These are phyloP conservation scores for Grantiella picta DNA, from an alignment of 2,113 vertebrate species.

Conservation along the genomic window DNA sequence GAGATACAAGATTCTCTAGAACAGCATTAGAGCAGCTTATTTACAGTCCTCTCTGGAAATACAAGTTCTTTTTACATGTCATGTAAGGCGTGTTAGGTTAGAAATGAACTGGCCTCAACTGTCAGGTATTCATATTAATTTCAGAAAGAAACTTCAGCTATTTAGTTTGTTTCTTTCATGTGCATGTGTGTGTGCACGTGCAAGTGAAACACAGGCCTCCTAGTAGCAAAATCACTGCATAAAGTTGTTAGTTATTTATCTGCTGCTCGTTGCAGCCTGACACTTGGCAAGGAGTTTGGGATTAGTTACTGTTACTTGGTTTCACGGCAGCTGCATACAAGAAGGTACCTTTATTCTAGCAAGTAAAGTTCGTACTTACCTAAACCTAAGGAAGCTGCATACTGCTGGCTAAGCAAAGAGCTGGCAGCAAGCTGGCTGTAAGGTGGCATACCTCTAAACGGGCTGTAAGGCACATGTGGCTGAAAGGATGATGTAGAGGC, in stretches of 20 bases:
- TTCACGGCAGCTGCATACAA: not conserved
- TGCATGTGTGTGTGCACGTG: rapidly evolving
- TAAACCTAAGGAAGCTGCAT: constrained; percentile 86
- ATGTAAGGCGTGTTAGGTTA: not conserved
- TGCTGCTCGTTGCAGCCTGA: not conserved
- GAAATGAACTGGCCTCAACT: not conserved
- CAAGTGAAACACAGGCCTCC: not conserved
- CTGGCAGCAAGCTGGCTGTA: constrained; percentile 89
- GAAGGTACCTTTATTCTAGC: not conserved
- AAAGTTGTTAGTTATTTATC: not conserved
- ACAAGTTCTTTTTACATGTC: not conserved
- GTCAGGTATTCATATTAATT: not conserved
- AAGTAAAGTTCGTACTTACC: constrained; percentile 76
- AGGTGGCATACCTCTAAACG: constrained; percentile 83
- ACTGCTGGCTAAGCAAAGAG: constrained; percentile 89
- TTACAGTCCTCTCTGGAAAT: not conserved
- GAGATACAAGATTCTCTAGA: constrained; percentile 48
- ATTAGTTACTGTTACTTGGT: not conserved
- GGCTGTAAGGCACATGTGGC: constrained; percentile 84
- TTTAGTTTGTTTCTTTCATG: not conserved
- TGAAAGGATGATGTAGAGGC: constrained; percentile 81
- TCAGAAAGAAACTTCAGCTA: not conserved
- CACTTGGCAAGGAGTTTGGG: not conserved
- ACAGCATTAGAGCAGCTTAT: constrained; percentile 3
- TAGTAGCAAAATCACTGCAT: not conserved